Conservation (phyloP, 2,888 invertebrate genomes). For the Apamea anceps region DNA sequence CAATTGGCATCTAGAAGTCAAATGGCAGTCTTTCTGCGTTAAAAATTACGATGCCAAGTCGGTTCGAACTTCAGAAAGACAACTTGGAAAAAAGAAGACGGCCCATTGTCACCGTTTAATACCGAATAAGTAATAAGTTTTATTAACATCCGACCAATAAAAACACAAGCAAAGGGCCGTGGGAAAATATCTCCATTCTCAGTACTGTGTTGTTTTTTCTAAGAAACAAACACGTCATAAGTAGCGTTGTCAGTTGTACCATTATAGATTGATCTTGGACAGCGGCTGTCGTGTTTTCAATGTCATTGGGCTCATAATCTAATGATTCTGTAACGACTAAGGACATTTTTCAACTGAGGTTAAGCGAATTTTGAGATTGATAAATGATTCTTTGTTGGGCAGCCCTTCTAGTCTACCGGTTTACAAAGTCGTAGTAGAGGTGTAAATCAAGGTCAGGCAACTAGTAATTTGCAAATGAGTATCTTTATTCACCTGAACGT, state of each 20-base stretch:
- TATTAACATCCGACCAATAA: conserved; percentile 36
- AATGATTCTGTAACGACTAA: conserved; percentile 24
- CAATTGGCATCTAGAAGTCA: not conserved
- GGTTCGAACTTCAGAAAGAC: not conserved
- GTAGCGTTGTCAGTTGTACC: conserved; percentile 32
- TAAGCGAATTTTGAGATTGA: conserved; percentile 15
- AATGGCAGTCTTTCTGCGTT: not conserved
- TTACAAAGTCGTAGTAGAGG: conserved; percentile 18
- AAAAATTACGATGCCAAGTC: not conserved
- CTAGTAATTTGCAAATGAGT: conserved; percentile 30
- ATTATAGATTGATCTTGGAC: conserved; percentile 45
- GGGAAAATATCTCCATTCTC: conserved; percentile 75
- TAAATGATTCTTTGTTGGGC: conserved; percentile 12
- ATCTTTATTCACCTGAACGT: conserved; percentile 10
- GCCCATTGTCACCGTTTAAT: conserved; percentile 36
- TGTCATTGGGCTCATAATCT: conserved; percentile 54
- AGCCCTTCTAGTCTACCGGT: conserved; percentile 36
- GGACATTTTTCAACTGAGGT: not conserved
- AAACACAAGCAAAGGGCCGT: conserved; percentile 73
- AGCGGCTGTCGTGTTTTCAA: conserved; percentile 48
- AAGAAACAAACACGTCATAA: conserved; percentile 68
- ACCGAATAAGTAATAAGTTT: conserved; percentile 13
- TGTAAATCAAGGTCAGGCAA: conserved; percentile 42
- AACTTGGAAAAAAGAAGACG: not conserved
- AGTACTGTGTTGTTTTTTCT: conserved; percentile 74